Base-by-base conservation (phyloP, 1,140 invertebrate species). In the Drosophila lacteicornis region DNA sequence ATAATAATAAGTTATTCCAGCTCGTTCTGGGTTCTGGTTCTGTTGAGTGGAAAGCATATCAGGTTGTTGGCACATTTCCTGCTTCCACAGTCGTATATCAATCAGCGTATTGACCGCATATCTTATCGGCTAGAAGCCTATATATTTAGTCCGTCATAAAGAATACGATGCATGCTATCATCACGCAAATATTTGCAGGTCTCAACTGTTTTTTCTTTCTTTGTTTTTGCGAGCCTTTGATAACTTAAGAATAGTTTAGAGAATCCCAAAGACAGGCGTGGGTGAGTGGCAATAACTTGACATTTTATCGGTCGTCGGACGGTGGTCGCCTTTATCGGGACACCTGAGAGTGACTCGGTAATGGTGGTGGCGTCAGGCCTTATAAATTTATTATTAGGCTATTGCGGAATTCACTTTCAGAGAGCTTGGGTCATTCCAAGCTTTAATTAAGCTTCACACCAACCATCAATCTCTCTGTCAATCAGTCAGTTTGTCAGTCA, bases 131-230 rank as follows among this genome's bases (percentile, higher is more conserved):
- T 73, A 60, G 55, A 51, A 25, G 38, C n/a, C 22, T 56, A 57
- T 43, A 42, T 27, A 60, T 33, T 27, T 67, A 53, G 46, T 30
- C 19, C 17, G 13, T 27, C 56, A 65, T 76, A 62, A 76, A 65
- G 17, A 50, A 61, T 63, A 69, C 50, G 38, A 25, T 76, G 13
- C 46, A 42, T 76, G 65, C 49, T 53, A 76, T 83, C 71, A 80
- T 62, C n/a, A 59, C 60, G 46, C 43, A 86, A 87, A 86, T 86
- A 86, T 87, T 87, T 87, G 65, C 76, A 68, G 17, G 38, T 49
- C 66, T 27, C 45, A 57, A 40, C 42, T 59, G 6, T 27, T 40
- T 77, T 43, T 50, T 4, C 4, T 12, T 25, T 12, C 59, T 50
- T 12, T 19, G 3, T 46, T 43, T 46, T 40, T 12, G 33, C 40